Evolutionary conservation across 2,888 invertebrate species (phyloP).

Genomic region (Dasysyrphus albostriatus): DNA sequence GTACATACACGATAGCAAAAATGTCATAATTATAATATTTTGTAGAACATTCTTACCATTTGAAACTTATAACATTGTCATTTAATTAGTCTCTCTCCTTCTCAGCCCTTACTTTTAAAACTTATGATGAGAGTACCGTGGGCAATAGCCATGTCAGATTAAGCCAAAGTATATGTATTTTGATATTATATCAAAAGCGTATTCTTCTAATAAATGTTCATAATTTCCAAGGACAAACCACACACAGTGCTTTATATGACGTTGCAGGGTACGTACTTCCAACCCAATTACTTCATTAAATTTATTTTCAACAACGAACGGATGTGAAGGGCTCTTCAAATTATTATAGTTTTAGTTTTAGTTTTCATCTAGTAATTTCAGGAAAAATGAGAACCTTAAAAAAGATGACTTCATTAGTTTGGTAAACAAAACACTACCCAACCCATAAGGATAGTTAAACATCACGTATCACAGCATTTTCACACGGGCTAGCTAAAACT

Average conservation of each 20-base stretch:
- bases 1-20: no score
- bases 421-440: slow-evolving; percentile 40
- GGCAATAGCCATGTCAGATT: not conserved
- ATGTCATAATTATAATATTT: no score
- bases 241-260: not conserved
- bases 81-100: no score
- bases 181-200: not conserved
- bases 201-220: not conserved
- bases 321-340: not conserved
- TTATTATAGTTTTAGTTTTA: not conserved
- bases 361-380: not conserved
- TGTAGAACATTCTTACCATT: no score
- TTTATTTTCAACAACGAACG: not conserved
- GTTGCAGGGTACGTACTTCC: no score
- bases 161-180: not conserved
- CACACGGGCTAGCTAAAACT: not conserved
- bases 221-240: not conserved
- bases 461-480: not conserved
- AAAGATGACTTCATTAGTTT: slow-evolving; percentile 61
- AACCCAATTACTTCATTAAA: not conserved
- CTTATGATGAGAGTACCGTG: not conserved
- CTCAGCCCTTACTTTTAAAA: no score
- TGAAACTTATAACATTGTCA: no score
- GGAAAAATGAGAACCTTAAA: slow-evolving; percentile 8
- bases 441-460: not conserved